Conservation (phyloP, 1,140 invertebrate genomes). For the Lepeophtheirus salmonis region DNA sequence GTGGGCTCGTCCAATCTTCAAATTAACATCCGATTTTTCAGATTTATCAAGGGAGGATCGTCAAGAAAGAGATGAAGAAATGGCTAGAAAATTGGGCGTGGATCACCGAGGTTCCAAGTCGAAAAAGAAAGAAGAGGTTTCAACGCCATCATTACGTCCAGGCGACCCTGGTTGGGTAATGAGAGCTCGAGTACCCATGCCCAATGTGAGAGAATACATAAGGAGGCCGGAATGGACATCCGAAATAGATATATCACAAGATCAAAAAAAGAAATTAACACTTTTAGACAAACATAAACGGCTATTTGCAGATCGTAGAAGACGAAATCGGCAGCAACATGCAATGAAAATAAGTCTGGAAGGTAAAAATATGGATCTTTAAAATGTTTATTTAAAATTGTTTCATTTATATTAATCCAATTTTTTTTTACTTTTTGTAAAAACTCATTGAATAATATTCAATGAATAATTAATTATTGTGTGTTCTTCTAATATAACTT, state of each 20-base stretch:
- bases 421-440: not conserved
- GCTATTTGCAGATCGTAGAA: slow-evolving; percentile 65
- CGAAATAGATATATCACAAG: slow-evolving; percentile 54
- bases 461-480: too few species aligned
- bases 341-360: slow-evolving; percentile 86
- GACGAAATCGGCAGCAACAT: slow-evolving; percentile 48
- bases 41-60: slow-evolving; percentile 41
- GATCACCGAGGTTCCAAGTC: not conserved
- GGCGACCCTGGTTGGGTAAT: slow-evolving; percentile 88
- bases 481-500: too few species aligned
- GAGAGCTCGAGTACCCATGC: slow-evolving; percentile 80
- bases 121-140: not conserved
- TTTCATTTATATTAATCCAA: not conserved
- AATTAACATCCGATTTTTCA: slow-evolving; percentile 71
- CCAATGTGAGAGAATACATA: slow-evolving; percentile 92
- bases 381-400: slow-evolving; percentile 10
- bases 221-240: slow-evolving; percentile 74
- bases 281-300: slow-evolving; percentile 80
- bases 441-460: too few species aligned
- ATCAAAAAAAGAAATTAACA: slow-evolving; percentile 56
- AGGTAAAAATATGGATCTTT: slow-evolving; percentile 84
- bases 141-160: slow-evolving; percentile 41
- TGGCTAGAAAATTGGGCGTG: not conserved
- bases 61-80: slow-evolving; percentile 66
- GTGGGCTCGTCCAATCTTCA: slow-evolving; percentile 92